Evolutionary conservation across 2,797 vertebrate genomes (phyloP).

Genomic region (Prunella strophiata): DNA sequence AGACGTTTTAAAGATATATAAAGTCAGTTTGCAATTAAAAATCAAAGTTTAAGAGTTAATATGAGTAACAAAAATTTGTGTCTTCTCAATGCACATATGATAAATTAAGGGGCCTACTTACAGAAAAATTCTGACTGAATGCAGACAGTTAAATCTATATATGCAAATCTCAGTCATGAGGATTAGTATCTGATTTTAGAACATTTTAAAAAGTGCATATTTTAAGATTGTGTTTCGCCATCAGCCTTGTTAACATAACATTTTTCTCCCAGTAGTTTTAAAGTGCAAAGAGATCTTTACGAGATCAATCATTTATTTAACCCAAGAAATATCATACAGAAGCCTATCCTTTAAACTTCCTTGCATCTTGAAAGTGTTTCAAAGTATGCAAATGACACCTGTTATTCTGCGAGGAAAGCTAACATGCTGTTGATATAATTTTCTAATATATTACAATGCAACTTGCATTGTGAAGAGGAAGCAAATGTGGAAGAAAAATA

Average conservation of each 20-base stretch:
- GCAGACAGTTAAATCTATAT: not conserved
- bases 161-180: not conserved
- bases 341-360: constrained; percentile 27
- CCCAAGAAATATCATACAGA: not conserved
- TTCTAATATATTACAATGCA: constrained; percentile 42
- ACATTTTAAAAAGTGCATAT: not conserved
- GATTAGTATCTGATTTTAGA: not conserved
- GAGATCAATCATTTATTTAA: not conserved
- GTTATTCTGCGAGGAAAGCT: constrained; percentile 51
- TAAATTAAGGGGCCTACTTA: not conserved
- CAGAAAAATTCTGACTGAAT: not conserved
- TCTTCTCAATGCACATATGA: not conserved
- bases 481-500: constrained; percentile 42
- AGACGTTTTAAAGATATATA: not conserved
- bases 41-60: not conserved
- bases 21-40: not conserved
- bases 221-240: not conserved
- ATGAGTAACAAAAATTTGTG: not conserved
- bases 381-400: constrained; percentile 60
- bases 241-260: not conserved
- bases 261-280: not conserved
- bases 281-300: not conserved
- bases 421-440: constrained; percentile 53
- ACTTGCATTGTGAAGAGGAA: constrained; percentile 60
- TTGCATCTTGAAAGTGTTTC: constrained; percentile 52